A percentile compares a stretch with the other conserved stretches of the same genome.
Evolutionary conservation across 2,888 invertebrate species (phyloP).

Genomic region (Sabatieria punctata): DNA sequence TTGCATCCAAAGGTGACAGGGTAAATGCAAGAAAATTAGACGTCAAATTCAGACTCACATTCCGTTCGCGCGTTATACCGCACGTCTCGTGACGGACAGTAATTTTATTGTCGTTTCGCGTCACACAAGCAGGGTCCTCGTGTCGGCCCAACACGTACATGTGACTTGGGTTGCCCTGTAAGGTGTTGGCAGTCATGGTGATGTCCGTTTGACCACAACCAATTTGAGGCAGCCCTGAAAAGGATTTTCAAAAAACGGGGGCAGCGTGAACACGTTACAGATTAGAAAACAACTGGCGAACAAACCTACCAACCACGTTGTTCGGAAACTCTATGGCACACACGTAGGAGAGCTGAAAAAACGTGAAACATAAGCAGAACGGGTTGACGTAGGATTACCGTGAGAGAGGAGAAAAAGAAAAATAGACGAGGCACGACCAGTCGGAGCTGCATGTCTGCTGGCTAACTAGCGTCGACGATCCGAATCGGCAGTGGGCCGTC

Average conservation of each 20-base stretch:
- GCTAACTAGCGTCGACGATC: no score
- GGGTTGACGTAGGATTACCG: no score
- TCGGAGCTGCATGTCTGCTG: no score
- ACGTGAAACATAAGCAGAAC: no score
- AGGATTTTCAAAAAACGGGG: no score
- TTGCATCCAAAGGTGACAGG: no score
- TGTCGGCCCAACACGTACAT: conserved; percentile 6
- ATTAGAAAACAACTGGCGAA: no score
- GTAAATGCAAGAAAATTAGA: no score
- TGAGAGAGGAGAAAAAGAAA: no score
- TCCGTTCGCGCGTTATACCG: conserved; percentile 3
- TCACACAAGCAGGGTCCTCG: conserved; percentile 4
- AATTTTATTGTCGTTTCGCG: conserved; percentile 5
- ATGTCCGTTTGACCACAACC: neutral
- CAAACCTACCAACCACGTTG: neutral
- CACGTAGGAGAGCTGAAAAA: neutral
- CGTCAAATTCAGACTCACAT: neutral
- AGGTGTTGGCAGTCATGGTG: conserved; percentile 1
- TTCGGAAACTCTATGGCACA: conserved; percentile 4
- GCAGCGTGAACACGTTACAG: no score
- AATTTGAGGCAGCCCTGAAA: neutral
- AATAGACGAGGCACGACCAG: no score
- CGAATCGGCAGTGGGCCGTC: no score
- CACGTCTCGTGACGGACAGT: conserved; percentile 1
- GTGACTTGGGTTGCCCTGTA: neutral